These are phyloP conservation scores for Mormyrops boulengeri DNA, from an alignment of 2,797 vertebrate genomes.

Conservation along the genomic window DNA sequence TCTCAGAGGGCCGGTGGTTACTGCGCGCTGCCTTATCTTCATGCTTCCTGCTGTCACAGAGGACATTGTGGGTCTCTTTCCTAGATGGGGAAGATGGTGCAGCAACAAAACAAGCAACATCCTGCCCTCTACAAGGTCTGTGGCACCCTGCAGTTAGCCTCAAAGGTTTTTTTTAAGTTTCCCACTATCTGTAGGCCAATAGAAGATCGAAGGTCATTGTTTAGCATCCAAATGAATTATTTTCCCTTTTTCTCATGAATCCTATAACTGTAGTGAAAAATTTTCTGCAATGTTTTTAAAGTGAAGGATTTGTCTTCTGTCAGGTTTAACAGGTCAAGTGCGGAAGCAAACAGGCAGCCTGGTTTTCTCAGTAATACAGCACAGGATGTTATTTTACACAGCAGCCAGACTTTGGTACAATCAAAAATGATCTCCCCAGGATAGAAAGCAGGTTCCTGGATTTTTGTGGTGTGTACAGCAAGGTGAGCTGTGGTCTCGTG, in stretches of 20 bases:
- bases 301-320: not conserved
- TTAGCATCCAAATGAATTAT: not conserved
- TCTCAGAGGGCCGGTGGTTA: constrained; percentile 30
- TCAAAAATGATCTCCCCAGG: not conserved
- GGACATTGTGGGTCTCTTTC: constrained; percentile 3
- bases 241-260: not conserved
- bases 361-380: not conserved
- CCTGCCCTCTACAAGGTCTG: not conserved
- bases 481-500: not conserved
- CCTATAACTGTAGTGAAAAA: not conserved
- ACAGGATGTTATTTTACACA: not conserved
- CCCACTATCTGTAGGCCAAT: not conserved
- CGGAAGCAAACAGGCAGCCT: not conserved
- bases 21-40: constrained; percentile 21
- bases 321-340: not conserved
- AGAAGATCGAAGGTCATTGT: not conserved
- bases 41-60: constrained; percentile 31
- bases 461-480: not conserved
- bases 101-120: constrained; percentile 11
- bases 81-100: not conserved
- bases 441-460: not conserved
- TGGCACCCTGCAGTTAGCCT: not conserved
- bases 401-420: not conserved
- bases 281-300: not conserved
- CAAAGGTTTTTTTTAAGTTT: not conserved